A percentile compares a stretch with the other conserved stretches of the same genome.
phyloP scores from a whole-genome alignment of 2,888 invertebrate species.

The Drosophila melanosoma region DNA sequence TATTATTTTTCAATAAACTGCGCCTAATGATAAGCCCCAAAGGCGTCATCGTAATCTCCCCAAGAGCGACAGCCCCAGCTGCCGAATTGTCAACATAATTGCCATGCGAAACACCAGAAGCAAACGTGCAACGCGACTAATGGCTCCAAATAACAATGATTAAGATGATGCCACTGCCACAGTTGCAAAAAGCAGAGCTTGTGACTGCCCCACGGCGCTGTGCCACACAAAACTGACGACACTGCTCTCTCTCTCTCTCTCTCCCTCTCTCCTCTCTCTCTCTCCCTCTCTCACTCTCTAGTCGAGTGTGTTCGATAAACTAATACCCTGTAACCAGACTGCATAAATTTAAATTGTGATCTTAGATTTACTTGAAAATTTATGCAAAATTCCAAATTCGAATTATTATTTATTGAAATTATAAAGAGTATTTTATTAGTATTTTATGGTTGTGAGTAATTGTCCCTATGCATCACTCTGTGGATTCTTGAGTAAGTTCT shows the following conservation, averaged over 20 bases:
- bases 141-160: constrained; percentile 79
- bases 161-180: constrained; percentile 48
- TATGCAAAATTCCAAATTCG: background rate
- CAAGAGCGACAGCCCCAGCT: constrained; percentile 27
- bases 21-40: constrained; percentile 69
- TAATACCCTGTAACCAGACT: background rate
- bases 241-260: background rate
- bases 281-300: background rate
- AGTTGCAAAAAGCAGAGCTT: background rate
- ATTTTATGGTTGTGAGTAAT: background rate
- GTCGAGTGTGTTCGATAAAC: background rate
- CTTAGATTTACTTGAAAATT: background rate
- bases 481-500: background rate
- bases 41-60: constrained; percentile 54
- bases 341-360: background rate
- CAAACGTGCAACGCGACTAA: constrained; percentile 64
- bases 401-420: background rate
- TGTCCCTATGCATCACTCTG: too few species aligned
- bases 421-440: background rate
- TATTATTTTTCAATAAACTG: constrained; percentile 72
- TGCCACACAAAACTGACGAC: constrained; percentile 29
- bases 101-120: constrained; percentile 76
- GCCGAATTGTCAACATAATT: constrained; percentile 76
- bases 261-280: background rate
- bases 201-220: constrained; percentile 16